These are phyloP conservation scores for Cichlasoma orientale DNA, from an alignment of 2,797 vertebrate genomes.

Conservation along the genomic window DNA sequence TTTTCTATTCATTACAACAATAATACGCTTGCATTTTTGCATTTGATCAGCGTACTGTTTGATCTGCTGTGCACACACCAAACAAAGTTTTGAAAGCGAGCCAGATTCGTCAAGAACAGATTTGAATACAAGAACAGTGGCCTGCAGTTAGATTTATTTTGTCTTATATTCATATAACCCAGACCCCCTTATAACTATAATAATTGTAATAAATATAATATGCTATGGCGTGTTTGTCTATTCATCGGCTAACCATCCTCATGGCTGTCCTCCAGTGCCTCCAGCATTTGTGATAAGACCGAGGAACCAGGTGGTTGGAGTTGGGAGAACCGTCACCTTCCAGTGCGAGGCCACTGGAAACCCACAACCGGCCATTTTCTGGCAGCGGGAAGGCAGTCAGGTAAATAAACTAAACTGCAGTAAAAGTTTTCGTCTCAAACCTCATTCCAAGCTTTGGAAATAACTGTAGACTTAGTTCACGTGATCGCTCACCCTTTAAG, in stretches of 20 bases:
- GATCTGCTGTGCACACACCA: constrained; percentile 23
- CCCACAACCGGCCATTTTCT: constrained; percentile 98
- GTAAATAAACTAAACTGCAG: constrained; percentile 74
- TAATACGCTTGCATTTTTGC: constrained; percentile 38
- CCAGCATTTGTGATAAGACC: constrained; percentile 95
- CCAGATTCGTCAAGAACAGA: neutral
- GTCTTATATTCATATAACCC: constrained; percentile 26
- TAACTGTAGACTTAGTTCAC: neutral
- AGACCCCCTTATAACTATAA: constrained; percentile 21
- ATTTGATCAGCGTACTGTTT: constrained; percentile 31
- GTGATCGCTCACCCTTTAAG: neutral
- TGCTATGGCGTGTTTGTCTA: constrained; percentile 21
- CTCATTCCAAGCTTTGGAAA: neutral
- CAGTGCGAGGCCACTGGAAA: constrained; percentile 98
- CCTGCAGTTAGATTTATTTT: constrained; percentile 16
- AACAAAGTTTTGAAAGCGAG: constrained; percentile 29
- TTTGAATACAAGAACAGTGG: constrained; percentile 21
- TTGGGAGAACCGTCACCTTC: constrained; percentile 96
- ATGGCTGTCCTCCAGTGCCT: constrained; percentile 84
- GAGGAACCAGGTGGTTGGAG: constrained; percentile 93
- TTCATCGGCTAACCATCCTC: constrained; percentile 44
- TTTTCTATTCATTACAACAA: constrained; percentile 69
- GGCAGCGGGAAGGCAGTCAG: constrained; percentile 98
- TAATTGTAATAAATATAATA: constrained; percentile 17
- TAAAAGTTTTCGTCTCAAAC: neutral